These are phyloP conservation scores for Paramormyrops hopkinsi DNA, from an alignment of 2,797 vertebrate genomes.

Conservation along the genomic window DNA sequence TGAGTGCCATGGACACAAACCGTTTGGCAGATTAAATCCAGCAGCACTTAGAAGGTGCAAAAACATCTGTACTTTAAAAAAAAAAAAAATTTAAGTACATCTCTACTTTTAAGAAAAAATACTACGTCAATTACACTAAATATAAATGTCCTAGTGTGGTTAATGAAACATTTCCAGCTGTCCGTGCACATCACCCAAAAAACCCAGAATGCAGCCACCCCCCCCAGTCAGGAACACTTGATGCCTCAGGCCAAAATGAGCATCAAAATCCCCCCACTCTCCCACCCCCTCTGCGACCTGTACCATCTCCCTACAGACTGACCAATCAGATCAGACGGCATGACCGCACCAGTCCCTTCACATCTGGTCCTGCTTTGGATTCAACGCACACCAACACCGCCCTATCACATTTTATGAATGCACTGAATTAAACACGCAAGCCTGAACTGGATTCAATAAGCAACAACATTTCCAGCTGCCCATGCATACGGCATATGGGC, in stretches of 20 bases:
- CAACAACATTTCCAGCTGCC: slow-evolving; percentile 25
- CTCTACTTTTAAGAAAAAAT: neutral
- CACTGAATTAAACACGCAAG: slow-evolving; percentile 29
- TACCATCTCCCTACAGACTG: neutral
- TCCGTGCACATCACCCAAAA: neutral
- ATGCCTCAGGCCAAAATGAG: slow-evolving; percentile 34
- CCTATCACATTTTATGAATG: slow-evolving; percentile 20
- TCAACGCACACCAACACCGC: neutral
- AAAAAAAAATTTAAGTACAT: neutral
- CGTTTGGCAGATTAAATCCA: slow-evolving; percentile 17
- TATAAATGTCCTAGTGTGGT: neutral
- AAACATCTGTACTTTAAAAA: neutral
- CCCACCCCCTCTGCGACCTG: neutral
- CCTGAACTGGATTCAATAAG: slow-evolving; percentile 29
- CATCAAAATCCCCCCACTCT: slow-evolving; percentile 9
- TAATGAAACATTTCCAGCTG: neutral
- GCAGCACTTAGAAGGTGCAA: neutral
- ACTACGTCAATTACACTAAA: neutral
- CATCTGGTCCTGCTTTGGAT: slow-evolving; percentile 35
- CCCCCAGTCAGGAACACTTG: neutral
- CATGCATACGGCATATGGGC: neutral
- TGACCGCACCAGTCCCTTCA: neutral
- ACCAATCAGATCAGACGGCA: neutral
- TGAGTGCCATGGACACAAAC: neutral
- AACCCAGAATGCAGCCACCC: neutral